These are phyloP conservation scores for Coelinius sp. DNA, from an alignment of 2,888 invertebrate genomes.

Conservation along the genomic window DNA sequence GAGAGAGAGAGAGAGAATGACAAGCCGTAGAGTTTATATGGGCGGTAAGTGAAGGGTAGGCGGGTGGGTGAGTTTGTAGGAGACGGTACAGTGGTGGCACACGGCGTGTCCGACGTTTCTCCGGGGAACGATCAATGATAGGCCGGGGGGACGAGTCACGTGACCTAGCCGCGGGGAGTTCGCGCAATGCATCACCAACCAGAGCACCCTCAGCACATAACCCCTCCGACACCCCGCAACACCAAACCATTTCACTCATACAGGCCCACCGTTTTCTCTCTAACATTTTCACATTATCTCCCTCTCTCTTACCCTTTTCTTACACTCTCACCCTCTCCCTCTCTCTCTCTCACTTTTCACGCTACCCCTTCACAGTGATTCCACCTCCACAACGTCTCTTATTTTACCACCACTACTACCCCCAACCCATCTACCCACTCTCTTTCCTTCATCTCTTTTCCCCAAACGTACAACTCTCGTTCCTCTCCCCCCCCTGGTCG, in stretches of 20 bases:
- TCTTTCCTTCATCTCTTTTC: constrained; percentile 37
- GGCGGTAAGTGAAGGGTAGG: constrained; percentile 16
- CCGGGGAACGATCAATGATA: constrained; percentile 70
- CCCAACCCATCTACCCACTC: constrained; percentile 20
- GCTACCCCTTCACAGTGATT: constrained; percentile 25
- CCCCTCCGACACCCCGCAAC: constrained; percentile 60
- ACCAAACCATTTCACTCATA: constrained; percentile 56
- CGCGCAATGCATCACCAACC: constrained; percentile 70
- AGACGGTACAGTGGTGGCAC: constrained; percentile 33
- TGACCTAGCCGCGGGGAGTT: constrained; percentile 68
- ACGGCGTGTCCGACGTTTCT: constrained; percentile 65
- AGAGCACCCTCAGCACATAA: constrained; percentile 54
- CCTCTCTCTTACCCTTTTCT: constrained; percentile 35
- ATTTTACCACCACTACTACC: constrained; percentile 31
- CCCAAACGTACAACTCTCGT: constrained; percentile 43
- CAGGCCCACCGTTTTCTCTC: constrained; percentile 53
- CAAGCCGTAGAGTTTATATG: constrained; percentile 14
- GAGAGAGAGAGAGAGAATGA: background rate
- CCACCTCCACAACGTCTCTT: constrained; percentile 29
- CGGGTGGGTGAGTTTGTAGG: background rate
- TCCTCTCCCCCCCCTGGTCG: constrained; percentile 49
- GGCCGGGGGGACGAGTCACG: constrained; percentile 67
- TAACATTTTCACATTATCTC: constrained; percentile 56
- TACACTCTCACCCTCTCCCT: constrained; percentile 47
- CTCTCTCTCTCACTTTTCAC: constrained; percentile 32